Base-by-base conservation (phyloP, 2,797 vertebrate genomes). In the Sparidentex hasta region DNA sequence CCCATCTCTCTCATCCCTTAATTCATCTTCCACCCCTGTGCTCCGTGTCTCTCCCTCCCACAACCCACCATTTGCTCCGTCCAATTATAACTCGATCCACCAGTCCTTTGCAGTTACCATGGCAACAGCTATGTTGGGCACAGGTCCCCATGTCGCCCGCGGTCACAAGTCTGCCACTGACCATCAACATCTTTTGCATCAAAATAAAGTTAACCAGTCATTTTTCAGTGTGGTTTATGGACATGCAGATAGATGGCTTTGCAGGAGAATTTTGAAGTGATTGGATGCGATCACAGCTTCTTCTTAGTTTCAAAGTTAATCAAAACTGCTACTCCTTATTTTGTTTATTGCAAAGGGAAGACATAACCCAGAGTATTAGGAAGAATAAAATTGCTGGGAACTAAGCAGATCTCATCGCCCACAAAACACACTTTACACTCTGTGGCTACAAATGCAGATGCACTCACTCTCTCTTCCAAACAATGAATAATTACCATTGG, bases 41-140 rank as follows among this genome's bases (percentile, higher is more conserved):
- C 90, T 90, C 85, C 25, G 74, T 79, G 85, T 89, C 80, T 88
- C 90, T 91, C 88, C 85, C 88, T 89, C 90, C 85, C 87, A 92
- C 93, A 92, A 65, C 92, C 89, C 88, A 90, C 88, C 89, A 85
- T 87, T 94, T 86, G 87, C 90, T 88, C 80, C 41, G 57, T 89
- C 86, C 93, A 93, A 95, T 95, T 95, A 94, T 93, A 95, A 93
- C 92, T 91, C 84, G 76, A 91, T 90, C 83, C 87, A 76, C 90
- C 86, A 83, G 80, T 88, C 76, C 76, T 89, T 91, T 89, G 82
- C 92, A 87, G 93, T 95, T 95, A 89, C 94, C 93, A 95, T 94
- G 86, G 94, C 93, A 95, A 94, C 94, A 94, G 85, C 90, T 82
- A 84, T 87, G 88, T 93, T 87, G 88, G 85, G 89, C 88, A 90